These are phyloP conservation scores for Helicoverpa zea DNA, from an alignment of 1,140 invertebrate genomes.

Conservation along the genomic window DNA sequence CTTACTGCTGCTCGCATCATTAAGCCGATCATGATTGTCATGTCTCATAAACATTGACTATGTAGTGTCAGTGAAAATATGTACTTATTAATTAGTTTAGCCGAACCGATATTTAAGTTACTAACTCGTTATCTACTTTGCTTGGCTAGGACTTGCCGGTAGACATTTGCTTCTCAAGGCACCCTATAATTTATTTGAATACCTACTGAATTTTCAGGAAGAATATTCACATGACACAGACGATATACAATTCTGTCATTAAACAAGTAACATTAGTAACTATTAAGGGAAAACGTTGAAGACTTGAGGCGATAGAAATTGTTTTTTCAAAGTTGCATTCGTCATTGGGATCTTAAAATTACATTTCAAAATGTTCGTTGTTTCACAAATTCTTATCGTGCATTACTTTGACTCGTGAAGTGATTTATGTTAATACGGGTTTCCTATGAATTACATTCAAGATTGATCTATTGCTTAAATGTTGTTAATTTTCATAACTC, in stretches of 20 bases:
- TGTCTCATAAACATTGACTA: background rate
- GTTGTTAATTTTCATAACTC: slow-evolving; percentile 33
- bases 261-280: slow-evolving; percentile 31
- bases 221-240: slow-evolving; percentile 37
- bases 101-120: slow-evolving; percentile 13
- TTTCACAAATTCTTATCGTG: slow-evolving; percentile 73
- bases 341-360: slow-evolving; percentile 68
- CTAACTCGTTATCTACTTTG: slow-evolving; percentile 17
- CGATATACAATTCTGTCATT: slow-evolving; percentile 16
- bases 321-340: slow-evolving; percentile 48
- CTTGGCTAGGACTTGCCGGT: slow-evolving; percentile 24
- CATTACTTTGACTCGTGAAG: slow-evolving; percentile 47
- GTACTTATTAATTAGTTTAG: slow-evolving; percentile 19
- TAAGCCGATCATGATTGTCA: slow-evolving; percentile 18
- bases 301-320: slow-evolving; percentile 47
- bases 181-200: slow-evolving; percentile 26
- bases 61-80: slow-evolving; percentile 11
- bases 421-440: slow-evolving; percentile 56
- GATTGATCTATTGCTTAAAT: slow-evolving; percentile 47
- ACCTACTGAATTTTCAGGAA: slow-evolving; percentile 32
- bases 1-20: slow-evolving; percentile 7
- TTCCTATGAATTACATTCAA: slow-evolving; percentile 39
- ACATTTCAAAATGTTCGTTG: slow-evolving; percentile 79
- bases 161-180: slow-evolving; percentile 15
- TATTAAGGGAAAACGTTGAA: slow-evolving; percentile 35